Conservation (phyloP, 2,888 invertebrate species). For the Ecliptopera silaceata region DNA sequence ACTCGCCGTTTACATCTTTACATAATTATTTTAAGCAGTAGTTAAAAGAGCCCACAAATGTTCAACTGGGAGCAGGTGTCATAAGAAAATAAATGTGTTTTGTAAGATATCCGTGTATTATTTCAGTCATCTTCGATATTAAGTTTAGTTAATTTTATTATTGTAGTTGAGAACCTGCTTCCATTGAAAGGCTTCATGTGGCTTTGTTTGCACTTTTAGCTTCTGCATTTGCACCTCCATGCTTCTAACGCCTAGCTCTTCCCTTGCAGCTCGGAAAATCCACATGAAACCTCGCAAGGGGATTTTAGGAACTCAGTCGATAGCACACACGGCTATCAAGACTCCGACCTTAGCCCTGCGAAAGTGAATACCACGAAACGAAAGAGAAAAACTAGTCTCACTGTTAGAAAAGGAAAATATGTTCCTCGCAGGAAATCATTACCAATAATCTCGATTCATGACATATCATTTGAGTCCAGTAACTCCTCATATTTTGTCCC, state of each 20-base stretch:
- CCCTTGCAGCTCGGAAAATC: conserved; percentile 48
- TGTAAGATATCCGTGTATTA: conserved; percentile 27
- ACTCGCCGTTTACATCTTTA: background rate
- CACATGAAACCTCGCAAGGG: conserved; percentile 43
- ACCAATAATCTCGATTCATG: conserved; percentile 36
- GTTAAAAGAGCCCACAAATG: conserved; percentile 27
- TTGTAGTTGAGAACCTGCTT: conserved; percentile 60
- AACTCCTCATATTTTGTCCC: conserved; percentile 46
- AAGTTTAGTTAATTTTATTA: conserved; percentile 2
- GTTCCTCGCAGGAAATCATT: conserved; percentile 39
- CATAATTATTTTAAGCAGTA: conserved; percentile 14
- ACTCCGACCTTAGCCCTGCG: conserved; percentile 60
- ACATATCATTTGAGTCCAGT: conserved; percentile 56
- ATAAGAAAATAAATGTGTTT: conserved; percentile 33
- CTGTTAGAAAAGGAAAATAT: conserved; percentile 42
- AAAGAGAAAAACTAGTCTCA: conserved; percentile 47
- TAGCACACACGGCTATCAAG: conserved; percentile 68
- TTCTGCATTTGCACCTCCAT: conserved; percentile 40
- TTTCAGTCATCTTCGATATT: conserved; percentile 24
- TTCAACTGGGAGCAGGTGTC: conserved; percentile 41
- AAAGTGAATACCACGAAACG: conserved; percentile 42
- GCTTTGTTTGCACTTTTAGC: conserved; percentile 43
- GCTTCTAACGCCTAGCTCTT: conserved; percentile 40
- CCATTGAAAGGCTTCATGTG: conserved; percentile 55
- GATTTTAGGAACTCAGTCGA: conserved; percentile 51